Conservation (phyloP, 2,797 vertebrate species). For the Prionace glauca region DNA sequence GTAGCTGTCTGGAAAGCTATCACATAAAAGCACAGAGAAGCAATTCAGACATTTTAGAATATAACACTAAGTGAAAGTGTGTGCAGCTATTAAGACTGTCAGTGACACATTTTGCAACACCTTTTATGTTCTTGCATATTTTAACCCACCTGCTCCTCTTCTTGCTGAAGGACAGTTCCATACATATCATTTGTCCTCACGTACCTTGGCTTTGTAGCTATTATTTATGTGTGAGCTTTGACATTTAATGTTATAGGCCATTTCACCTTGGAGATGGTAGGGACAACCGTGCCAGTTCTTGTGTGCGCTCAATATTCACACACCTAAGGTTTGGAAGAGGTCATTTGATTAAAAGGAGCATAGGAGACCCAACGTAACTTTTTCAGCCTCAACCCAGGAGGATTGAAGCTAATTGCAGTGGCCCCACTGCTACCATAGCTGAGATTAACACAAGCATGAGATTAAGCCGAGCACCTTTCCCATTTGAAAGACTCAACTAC, state of each 20-base stretch:
- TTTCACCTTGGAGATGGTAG: not conserved
- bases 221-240: not conserved
- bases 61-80: not conserved
- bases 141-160: not conserved
- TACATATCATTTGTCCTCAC: not conserved
- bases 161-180: not conserved
- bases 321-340: not conserved
- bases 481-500: not conserved
- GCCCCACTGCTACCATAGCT: not conserved
- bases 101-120: not conserved
- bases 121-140: not conserved
- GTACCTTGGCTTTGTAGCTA: not conserved
- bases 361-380: not conserved
- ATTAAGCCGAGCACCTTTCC: not conserved
- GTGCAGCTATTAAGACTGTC: not conserved
- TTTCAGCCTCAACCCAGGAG: not conserved
- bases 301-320: not conserved
- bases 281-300: not conserved
- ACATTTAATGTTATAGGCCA: not conserved
- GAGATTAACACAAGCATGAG: not conserved
- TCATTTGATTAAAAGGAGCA: not conserved
- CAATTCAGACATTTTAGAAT: not conserved
- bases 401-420: not conserved
- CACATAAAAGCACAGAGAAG: not conserved
- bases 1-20: not conserved